Evolutionary conservation across 2,113 vertebrate species (phyloP).

Genomic region (Hemichromis elongatus): DNA sequence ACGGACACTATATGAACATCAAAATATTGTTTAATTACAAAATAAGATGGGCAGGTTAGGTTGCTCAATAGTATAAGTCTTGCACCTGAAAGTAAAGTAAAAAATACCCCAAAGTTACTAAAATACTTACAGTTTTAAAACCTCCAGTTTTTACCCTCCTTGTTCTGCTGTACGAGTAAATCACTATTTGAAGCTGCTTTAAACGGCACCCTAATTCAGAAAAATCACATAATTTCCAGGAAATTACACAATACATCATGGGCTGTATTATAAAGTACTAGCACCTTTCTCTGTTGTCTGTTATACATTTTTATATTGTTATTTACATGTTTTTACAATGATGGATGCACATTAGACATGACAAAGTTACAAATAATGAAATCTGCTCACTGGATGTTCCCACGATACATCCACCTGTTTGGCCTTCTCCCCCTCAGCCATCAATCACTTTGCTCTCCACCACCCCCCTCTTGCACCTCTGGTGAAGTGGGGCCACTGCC

Average conservation of each 20-base stretch:
- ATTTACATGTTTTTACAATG: accelerated
- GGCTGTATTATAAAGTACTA: background rate
- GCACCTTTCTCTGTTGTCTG: background rate
- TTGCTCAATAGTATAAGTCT: background rate
- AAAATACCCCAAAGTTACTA: background rate
- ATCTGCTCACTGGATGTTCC: background rate
- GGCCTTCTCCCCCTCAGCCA: background rate
- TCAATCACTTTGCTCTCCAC: constrained; percentile 44
- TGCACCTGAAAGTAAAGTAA: background rate
- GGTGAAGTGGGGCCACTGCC: constrained; percentile 54
- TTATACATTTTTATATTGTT: background rate
- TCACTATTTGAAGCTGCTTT: background rate
- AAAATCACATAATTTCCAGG: background rate
- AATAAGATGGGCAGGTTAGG: background rate
- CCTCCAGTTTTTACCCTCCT: background rate
- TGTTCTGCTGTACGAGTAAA: background rate
- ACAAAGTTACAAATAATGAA: background rate
- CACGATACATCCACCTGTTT: constrained; percentile 30
- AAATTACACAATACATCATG: background rate
- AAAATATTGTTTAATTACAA: background rate
- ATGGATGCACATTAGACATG: background rate
- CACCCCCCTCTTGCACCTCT: constrained; percentile 47
- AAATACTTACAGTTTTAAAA: background rate
- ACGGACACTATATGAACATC: too few species aligned
- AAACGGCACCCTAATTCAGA: background rate